Evolutionary conservation across 2,113 vertebrate genomes (phyloP).

Genomic region (Steatornis caripensis): DNA sequence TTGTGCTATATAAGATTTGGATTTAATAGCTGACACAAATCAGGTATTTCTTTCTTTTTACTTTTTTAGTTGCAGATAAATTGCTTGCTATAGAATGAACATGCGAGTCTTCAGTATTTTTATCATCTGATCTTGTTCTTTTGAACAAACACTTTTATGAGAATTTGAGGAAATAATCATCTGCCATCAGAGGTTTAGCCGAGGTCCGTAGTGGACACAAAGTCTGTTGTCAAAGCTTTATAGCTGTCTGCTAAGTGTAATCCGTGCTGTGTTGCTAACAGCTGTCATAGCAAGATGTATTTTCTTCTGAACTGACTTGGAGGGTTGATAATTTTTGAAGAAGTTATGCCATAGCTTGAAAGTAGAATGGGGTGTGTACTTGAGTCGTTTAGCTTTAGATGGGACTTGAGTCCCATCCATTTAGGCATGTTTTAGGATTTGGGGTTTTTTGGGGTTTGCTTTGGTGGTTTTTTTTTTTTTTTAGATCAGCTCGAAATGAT

Average conservation of each 20-base stretch:
- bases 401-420: no score
- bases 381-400: neutral
- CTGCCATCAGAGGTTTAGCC: neutral
- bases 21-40: neutral
- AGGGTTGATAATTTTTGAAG: neutral
- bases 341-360: neutral
- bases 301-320: neutral
- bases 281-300: neutral
- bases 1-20: neutral
- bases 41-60: neutral
- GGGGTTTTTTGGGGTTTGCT: no score
- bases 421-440: no score
- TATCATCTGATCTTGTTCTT: neutral
- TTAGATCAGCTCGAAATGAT: neutral
- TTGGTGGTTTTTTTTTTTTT: no score
- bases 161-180: neutral
- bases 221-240: neutral
- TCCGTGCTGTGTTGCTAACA: neutral
- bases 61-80: neutral
- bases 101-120: neutral
- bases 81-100: neutral
- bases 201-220: neutral
- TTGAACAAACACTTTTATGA: neutral
- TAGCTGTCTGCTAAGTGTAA: no score
- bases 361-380: neutral